Conservation (phyloP, 2,113 vertebrate species). For the Haemorhous mexicanus region DNA sequence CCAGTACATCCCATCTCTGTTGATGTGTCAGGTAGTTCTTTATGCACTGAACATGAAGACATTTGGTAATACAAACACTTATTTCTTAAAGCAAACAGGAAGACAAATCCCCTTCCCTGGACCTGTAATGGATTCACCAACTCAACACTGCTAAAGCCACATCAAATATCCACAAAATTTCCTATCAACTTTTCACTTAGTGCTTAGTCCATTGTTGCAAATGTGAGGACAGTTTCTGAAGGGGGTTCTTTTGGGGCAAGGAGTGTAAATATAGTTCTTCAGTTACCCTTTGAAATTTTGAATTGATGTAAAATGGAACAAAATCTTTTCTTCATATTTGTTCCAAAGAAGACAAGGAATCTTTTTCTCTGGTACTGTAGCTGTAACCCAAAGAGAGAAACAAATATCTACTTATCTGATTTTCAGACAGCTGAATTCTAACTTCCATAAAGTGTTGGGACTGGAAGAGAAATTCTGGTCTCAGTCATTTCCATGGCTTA, state of each 20-base stretch:
- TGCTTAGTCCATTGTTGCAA: neutral
- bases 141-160: neutral
- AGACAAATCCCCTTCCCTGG: neutral
- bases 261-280: neutral
- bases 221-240: neutral
- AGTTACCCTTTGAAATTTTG: constrained; percentile 35
- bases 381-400: neutral
- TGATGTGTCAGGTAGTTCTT: neutral
- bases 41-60: neutral
- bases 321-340: neutral
- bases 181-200: neutral
- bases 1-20: neutral
- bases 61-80: neutral
- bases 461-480: neutral
- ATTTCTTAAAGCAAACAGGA: neutral
- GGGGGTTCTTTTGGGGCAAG: neutral
- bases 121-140: neutral
- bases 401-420: neutral
- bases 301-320: neutral
- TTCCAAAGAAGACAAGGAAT: neutral
- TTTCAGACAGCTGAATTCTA: neutral
- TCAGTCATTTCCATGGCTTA: neutral
- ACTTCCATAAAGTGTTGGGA: neutral
- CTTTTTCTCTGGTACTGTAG: neutral
- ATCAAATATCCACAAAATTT: neutral